phyloP scores from a whole-genome alignment of 2,797 vertebrate species.

The Dromococcyx pavoninus region DNA sequence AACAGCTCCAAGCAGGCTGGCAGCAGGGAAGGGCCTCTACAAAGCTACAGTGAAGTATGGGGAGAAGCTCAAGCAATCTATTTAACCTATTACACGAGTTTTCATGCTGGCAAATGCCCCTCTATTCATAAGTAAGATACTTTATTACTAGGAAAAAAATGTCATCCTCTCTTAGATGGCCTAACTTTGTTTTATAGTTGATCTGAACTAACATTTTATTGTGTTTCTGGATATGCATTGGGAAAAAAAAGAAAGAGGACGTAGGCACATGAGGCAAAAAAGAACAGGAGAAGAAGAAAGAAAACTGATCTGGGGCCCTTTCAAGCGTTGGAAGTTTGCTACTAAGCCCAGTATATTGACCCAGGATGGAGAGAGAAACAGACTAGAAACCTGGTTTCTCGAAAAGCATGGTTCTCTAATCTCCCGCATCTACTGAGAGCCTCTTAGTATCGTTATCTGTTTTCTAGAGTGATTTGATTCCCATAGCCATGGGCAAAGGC shows the following conservation, averaged over 20 bases:
- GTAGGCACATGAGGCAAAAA: neutral
- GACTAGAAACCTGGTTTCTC: slow-evolving; percentile 48
- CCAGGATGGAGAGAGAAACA: neutral
- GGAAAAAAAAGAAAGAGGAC: neutral
- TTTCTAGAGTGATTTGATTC: slow-evolving; percentile 72
- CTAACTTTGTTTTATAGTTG: neutral
- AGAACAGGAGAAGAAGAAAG: neutral
- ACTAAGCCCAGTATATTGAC: neutral
- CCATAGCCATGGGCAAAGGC: slow-evolving; percentile 59
- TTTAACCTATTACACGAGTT: neutral
- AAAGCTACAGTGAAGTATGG: neutral
- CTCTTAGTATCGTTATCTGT: slow-evolving; percentile 56
- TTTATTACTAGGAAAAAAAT: neutral
- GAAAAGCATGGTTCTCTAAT: slow-evolving; percentile 70
- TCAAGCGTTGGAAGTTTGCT: neutral
- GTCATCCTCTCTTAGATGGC: neutral
- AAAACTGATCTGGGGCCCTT: neutral
- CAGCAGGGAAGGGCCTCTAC: neutral
- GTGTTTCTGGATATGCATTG: neutral
- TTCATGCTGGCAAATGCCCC: neutral
- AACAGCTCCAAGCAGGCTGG: neutral
- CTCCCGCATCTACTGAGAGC: slow-evolving; percentile 62
- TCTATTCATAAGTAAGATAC: neutral
- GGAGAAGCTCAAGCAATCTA: neutral
- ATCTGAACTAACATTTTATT: neutral